A percentile compares a stretch with the other conserved stretches of the same genome.
Conservation (phyloP, 1,140 invertebrate genomes). For the Hypothenemus hampei region DNA sequence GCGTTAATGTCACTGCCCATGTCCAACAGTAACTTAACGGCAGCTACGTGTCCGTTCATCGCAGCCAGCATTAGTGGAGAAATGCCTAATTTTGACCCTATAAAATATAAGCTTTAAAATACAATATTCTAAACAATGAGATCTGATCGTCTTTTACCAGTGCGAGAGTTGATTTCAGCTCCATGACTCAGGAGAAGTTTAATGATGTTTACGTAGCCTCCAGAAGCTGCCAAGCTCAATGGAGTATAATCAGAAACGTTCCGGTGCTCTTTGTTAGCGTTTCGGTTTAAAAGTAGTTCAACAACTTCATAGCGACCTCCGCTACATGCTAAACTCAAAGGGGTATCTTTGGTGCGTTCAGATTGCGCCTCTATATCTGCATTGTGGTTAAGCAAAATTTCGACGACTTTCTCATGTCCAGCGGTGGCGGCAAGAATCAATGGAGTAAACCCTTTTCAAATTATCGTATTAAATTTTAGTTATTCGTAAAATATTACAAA, state of each 20-base stretch:
- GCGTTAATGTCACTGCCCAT: constrained; percentile 99
- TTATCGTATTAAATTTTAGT: constrained; percentile 1
- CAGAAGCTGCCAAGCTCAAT: constrained; percentile 93
- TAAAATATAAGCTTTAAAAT: not conserved
- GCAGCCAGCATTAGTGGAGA: constrained; percentile 98
- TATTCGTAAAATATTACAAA: not conserved
- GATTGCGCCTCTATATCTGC: constrained; percentile 98
- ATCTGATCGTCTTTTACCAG: constrained; percentile 51
- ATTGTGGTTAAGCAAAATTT: constrained; percentile 85
- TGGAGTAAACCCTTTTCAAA: constrained; percentile 75
- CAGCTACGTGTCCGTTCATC: constrained; percentile 98
- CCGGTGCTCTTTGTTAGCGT: constrained; percentile 97
- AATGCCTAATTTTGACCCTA: constrained; percentile 86
- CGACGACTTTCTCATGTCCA: constrained; percentile 93
- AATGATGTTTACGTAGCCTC: constrained; percentile 98
- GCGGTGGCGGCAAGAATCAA: constrained; percentile 95
- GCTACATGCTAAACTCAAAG: constrained; percentile 94
- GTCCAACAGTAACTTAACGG: constrained; percentile 86
- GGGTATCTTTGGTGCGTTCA: constrained; percentile 97
- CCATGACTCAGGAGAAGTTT: constrained; percentile 84
- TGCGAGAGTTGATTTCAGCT: constrained; percentile 98
- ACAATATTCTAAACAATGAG: not conserved
- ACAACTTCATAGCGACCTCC: constrained; percentile 90
- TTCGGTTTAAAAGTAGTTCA: constrained; percentile 80
- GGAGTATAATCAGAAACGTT: constrained; percentile 99